phyloP scores from a whole-genome alignment of 2,113 vertebrate genomes.

The Emydura subglobosa region DNA sequence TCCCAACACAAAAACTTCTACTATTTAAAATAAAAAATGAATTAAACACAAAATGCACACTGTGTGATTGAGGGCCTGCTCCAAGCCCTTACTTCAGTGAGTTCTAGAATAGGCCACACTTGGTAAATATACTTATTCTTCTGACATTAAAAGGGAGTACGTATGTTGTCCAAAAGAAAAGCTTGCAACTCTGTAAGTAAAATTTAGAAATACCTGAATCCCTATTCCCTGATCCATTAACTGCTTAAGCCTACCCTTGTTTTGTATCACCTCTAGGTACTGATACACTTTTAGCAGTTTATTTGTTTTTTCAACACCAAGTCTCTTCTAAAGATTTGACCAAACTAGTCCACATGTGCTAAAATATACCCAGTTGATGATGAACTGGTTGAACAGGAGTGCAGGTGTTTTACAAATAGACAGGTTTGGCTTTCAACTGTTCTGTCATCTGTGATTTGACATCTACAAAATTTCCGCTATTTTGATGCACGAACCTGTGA shows the following conservation, averaged over 20 bases:
- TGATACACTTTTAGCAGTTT: not conserved
- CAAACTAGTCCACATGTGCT: not conserved
- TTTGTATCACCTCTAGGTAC: not conserved
- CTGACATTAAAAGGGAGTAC: not conserved
- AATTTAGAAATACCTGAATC: not conserved
- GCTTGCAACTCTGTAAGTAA: not conserved
- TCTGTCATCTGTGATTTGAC: not conserved
- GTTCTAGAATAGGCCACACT: not conserved
- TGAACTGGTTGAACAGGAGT: not conserved
- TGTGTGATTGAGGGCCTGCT: not conserved
- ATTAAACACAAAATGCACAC: not conserved
- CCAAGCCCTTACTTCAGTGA: not conserved
- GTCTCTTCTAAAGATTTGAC: not conserved
- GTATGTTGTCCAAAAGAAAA: no score
- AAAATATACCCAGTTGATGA: not conserved
- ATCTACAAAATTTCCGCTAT: not conserved
- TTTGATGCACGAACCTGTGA: not conserved
- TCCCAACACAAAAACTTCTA: not conserved
- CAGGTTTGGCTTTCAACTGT: not conserved
- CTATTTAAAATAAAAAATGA: not conserved
- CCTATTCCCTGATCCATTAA: not conserved
- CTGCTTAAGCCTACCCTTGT: not conserved
- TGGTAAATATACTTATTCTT: not conserved
- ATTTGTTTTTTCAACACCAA: not conserved
- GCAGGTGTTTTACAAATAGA: not conserved